Conservation (phyloP, 92 coral and sea anemone species). For the Porites lobata region DNA sequence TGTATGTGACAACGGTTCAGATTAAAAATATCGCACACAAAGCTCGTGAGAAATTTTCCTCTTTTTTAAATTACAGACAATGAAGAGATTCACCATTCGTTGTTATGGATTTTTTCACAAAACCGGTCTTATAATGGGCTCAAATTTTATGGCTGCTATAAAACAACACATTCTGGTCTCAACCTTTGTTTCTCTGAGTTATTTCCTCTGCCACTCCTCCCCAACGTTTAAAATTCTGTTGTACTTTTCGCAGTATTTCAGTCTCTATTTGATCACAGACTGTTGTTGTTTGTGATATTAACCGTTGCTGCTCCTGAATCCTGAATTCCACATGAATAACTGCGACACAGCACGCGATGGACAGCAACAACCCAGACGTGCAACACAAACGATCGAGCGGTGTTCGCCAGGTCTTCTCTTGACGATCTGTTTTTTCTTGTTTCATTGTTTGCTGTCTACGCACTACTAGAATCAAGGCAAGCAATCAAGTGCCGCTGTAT, state of each 20-base stretch:
- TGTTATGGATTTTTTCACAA: too few relatives aligned
- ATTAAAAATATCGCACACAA: too few relatives aligned
- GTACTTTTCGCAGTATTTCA: constrained; percentile 29
- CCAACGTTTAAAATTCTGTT: neutral
- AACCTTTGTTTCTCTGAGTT: neutral
- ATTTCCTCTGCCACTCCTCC: neutral
- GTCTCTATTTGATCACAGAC: constrained; percentile 18
- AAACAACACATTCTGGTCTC: too few relatives aligned
- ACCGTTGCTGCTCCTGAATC: constrained; percentile 29
- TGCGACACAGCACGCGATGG: constrained; percentile 43
- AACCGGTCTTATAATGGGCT: too few relatives aligned
- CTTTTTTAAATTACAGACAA: too few relatives aligned
- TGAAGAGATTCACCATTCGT: too few relatives aligned
- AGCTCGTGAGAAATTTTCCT: too few relatives aligned
- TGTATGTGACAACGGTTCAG: too few relatives aligned
- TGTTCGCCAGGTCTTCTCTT: neutral
- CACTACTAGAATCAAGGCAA: neutral
- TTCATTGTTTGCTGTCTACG: neutral
- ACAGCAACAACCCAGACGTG: constrained; percentile 7
- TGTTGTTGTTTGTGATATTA: constrained; percentile 6
- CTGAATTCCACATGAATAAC: constrained; percentile 45
- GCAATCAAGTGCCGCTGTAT: neutral
- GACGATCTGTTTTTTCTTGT: neutral
- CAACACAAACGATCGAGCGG: neutral
- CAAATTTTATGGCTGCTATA: neutral